Base-by-base conservation (phyloP, 1,140 invertebrate species). In the Schmidtea mediterranea region DNA sequence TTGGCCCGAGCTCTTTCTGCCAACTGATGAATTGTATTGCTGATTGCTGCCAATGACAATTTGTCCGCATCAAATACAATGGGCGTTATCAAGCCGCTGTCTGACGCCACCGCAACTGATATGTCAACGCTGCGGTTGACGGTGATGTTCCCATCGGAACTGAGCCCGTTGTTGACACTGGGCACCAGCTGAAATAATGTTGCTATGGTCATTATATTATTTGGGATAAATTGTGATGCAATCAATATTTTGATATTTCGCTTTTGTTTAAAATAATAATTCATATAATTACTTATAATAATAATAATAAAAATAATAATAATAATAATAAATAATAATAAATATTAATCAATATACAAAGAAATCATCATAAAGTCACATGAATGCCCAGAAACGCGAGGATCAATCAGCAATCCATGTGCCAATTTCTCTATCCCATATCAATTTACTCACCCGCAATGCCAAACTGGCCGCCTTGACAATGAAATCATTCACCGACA, bases 401-500 rank as follows among this genome's bases (percentile, higher is more conserved):
- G n/a, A n/a, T n/a, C n/a, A n/a, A n/a, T n/a, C n/a, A n/a, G n/a
- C n/a, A n/a, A n/a, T n/a, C n/a, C n/a, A n/a, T n/a, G n/a, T n/a
- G n/a, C n/a, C n/a, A n/a, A n/a, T n/a, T n/a, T n/a, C n/a, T n/a
- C n/a, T n/a, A n/a, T n/a, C n/a, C n/a, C n/a, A n/a, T n/a, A n/a
- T n/a, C n/a, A n/a, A n/a, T n/a, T n/a, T n/a, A 32, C 10, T 32
- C 10, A 32, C 18, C 18, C 46, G 12, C 21, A 48, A 84, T 8
- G 90, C 82, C 48, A 83, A 69, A 2, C 87, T 84, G 15, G 81
- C 75, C 1, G 82, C 89, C 65, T 97, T 97, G 39, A 97, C 81
- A 43, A 98, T 78, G 56, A 97, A 90, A 64, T 97, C 90, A 62
- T 95, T 97, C 0, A 95, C 74, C 19, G 84, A 90, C 12, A 97